Base-by-base conservation (phyloP, 2,797 vertebrate genomes). In the Champsocephalus esox region DNA sequence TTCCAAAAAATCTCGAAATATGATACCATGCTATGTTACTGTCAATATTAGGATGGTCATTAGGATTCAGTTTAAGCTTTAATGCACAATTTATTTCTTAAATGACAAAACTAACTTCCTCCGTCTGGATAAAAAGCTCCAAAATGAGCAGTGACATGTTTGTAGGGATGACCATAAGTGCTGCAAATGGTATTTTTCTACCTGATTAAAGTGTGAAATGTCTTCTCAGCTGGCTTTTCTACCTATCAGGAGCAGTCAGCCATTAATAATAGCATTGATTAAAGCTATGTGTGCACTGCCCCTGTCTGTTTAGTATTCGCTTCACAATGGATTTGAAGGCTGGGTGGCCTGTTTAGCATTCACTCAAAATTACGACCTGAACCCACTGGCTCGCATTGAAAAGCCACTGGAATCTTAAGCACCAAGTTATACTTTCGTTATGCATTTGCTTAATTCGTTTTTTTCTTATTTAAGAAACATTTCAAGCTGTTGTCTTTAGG, bases 191-290 rank as follows among this genome's bases (percentile, higher is more conserved):
- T 67, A 74, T 83, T 89, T 89, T 88, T 87, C 76, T 68, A 81
- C 65, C 60, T 78, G 76, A 89, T 90, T 86, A 84, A 80, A 19
- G 85, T 87, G 82, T 83, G 43, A 87, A 87, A 84, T 70, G 46
- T 79, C 66, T 80, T 51, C 66, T 78, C n/a, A 14, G 75, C 55
- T 38, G 41, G 51, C 45, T 77, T 82, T 88, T 81, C 68, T 71
- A 83, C 74, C 54, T 54, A 63, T 83, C 74, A 17, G 13, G 58
- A 79, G 70, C 86, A 87, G 74, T 72, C 81, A 81, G 54, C 75
- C 86, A 82, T 86, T 90, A 80, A 87, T 91, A 89, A 85, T 77
- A 73, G 81, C 76, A 83, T 77, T 84, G 77, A 90, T 88, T 88
- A 87, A 84, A 75, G 82, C 66, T 84, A 79, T 75, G 63, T 56